These are phyloP conservation scores for Catagonus wagneri DNA, from an alignment of 2,113 vertebrate genomes.

Conservation along the genomic window DNA sequence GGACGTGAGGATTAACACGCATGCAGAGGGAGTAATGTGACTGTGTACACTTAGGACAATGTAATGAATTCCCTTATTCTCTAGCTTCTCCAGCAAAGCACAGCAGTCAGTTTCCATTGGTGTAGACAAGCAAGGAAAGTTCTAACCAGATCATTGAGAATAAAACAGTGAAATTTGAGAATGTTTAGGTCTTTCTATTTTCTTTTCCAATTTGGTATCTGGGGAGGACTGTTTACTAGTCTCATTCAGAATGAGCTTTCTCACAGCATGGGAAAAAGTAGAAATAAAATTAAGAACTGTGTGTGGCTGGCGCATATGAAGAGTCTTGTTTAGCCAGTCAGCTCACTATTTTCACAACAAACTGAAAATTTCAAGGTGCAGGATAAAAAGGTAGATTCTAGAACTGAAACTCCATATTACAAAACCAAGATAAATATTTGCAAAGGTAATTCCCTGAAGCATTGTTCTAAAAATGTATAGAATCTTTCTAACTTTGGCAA, in stretches of 20 bases:
- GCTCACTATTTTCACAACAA: not conserved
- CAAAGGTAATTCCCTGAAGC: not conserved
- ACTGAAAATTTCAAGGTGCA: not conserved
- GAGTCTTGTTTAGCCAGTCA: not conserved
- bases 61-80: not conserved
- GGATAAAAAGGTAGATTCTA: not conserved
- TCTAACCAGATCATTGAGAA: not conserved
- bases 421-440: not conserved
- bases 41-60: not conserved
- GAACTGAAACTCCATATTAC: not conserved
- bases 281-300: not conserved
- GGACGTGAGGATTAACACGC: not conserved
- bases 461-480: not conserved
- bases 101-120: not conserved
- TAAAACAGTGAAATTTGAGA: not conserved
- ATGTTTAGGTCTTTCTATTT: not conserved
- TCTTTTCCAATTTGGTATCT: not conserved
- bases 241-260: not conserved
- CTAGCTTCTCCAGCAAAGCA: not conserved
- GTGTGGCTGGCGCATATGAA: not conserved
- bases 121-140: no score
- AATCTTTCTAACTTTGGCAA: not conserved
- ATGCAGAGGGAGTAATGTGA: not conserved
- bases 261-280: not conserved
- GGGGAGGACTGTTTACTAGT: not conserved